These are phyloP conservation scores for Uloborus diversus DNA, from an alignment of 1,140 invertebrate species.

Conservation along the genomic window DNA sequence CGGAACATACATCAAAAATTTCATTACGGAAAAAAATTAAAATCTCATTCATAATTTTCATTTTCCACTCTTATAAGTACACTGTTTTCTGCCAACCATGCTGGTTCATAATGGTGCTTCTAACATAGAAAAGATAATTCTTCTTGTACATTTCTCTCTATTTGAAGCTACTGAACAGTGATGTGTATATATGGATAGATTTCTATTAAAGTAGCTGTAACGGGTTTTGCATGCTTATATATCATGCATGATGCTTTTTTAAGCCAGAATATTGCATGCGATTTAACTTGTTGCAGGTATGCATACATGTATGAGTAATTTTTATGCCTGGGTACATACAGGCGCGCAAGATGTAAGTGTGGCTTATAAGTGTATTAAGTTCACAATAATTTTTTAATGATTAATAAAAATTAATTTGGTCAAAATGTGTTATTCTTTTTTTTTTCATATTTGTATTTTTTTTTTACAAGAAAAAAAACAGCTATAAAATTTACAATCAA, in stretches of 20 bases:
- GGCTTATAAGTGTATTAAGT: conserved; percentile 40
- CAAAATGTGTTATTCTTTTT: background rate
- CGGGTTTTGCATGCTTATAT: conserved; percentile 33
- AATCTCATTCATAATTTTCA: too few relatives aligned
- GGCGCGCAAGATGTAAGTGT: conserved; percentile 1
- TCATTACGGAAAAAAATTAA: too few relatives aligned
- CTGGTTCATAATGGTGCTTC: conserved; percentile 52
- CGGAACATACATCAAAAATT: too few relatives aligned
- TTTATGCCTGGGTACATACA: conserved; percentile 5
- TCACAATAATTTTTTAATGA: conserved; percentile 18
- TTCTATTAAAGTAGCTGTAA: conserved; percentile 13
- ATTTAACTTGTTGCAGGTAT: conserved; percentile 1
- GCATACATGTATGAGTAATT: conserved; percentile 8
- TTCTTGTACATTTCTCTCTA: conserved; percentile 25
- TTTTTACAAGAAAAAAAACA: too few relatives aligned
- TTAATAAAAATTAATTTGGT: conserved; percentile 36
- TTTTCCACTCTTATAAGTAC: too few relatives aligned
- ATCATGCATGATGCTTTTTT: conserved; percentile 27
- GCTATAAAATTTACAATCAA: too few relatives aligned
- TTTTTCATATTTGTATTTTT: too few relatives aligned
- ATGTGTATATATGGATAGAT: conserved; percentile 8
- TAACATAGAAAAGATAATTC: conserved; percentile 7
- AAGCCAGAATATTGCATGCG: conserved; percentile 33
- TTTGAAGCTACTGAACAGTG: conserved; percentile 20
- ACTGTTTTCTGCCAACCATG: conserved; percentile 22